Conservation (phyloP, 2,888 invertebrate genomes). For the Himalopsyche anomala region DNA sequence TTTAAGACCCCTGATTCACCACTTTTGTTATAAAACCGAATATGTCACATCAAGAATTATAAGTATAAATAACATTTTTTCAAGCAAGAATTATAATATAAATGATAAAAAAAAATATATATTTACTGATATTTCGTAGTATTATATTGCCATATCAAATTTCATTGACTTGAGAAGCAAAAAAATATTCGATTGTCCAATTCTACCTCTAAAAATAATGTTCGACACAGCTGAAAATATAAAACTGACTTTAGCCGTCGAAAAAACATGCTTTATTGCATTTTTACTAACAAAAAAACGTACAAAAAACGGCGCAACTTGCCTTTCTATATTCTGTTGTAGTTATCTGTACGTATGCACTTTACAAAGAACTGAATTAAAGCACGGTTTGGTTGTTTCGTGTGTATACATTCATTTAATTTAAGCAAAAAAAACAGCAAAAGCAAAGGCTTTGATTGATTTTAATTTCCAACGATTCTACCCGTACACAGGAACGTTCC, state of each 20-base stretch:
- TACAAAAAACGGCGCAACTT: not conserved
- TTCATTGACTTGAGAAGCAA: not conserved
- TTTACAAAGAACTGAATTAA: conserved; percentile 1
- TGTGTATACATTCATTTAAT: no score
- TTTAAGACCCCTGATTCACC: no score
- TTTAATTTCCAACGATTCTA: no score
- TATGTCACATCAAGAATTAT: no score
- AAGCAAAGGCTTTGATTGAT: no score
- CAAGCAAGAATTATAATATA: no score
- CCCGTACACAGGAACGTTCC: no score
- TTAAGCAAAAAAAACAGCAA: no score
- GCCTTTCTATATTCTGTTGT: not conserved
- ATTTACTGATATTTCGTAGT: not conserved
- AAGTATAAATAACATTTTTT: no score
- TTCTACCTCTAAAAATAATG: not conserved
- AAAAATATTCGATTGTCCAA: conserved; percentile 1
- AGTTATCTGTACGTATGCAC: not conserved
- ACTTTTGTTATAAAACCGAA: no score
- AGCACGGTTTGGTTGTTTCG: not conserved
- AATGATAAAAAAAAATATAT: no score
- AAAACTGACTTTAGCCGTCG: not conserved
- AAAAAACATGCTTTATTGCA: conserved; percentile 18
- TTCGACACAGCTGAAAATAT: not conserved
- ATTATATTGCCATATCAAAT: not conserved
- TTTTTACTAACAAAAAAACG: not conserved